Base-by-base conservation (phyloP, 2,113 vertebrate species). In the Notechis scutatus region DNA sequence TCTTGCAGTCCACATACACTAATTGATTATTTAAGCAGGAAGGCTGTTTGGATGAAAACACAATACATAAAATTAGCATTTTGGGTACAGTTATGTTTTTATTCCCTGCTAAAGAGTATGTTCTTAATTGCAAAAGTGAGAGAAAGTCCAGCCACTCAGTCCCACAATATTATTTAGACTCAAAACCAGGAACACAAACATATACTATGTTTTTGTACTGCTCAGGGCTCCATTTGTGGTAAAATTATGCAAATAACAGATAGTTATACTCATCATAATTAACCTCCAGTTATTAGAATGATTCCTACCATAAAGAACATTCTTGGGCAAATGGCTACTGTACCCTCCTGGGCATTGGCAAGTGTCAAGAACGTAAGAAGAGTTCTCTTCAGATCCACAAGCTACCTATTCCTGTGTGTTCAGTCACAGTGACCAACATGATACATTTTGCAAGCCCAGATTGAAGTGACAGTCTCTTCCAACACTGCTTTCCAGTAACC, bases 1-100 rank as follows among this genome's bases (percentile, higher is more conserved):
- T 98, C 97, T 99, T 98, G 97, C 98, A 98, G 98, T 98, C 98
- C 97, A 98, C 98, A 89, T 98, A 98, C 3, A 98, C 98, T 94
- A 98, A 97, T 74, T 98, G 98, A 96, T 98, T 99, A 96, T 98
- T 99, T 94, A 98, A 97, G 95, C 98, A 98, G 85, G 98, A 98
- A 95, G 98, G 98, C 98, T 99, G 94, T 96, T 96, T 87, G 93
- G 95, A 69, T 50, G 97, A 93, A 92, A 91, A 52, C 86, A 69
- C 56, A 92, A 1, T 59, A 93, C 57, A 86, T 0, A 91, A 34
- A 81, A 21, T 81, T 7, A 81, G 34, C 74, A 81, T 81, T 81
- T 21, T 9, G 18, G 39, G 18, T 42, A 81, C 6, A 42, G 34
- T 50, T 81, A 42, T 81, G 18, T 21, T 52, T 64, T 34, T 47